Evolutionary conservation across 2,888 invertebrate species (phyloP).

Genomic region (Epinotia nisella): DNA sequence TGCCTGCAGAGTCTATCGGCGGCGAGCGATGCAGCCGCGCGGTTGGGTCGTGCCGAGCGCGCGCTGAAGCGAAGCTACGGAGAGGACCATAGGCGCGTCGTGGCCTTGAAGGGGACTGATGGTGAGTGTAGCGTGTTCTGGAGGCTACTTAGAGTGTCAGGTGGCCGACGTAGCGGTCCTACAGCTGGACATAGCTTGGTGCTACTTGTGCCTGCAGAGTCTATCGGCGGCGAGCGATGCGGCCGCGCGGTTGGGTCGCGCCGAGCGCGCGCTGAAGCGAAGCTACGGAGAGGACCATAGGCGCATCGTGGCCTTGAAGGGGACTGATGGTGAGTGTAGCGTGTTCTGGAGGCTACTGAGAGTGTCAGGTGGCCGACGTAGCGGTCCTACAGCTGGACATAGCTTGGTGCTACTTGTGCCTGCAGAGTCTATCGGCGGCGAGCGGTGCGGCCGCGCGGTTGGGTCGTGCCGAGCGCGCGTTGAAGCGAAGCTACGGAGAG

Average conservation of each 20-base stretch:
- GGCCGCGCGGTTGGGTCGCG: slow-evolving; percentile 86
- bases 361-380: slow-evolving; percentile 83
- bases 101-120: slow-evolving; percentile 69
- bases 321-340: slow-evolving; percentile 62
- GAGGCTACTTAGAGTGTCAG: slow-evolving; percentile 49
- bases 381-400: slow-evolving; percentile 93
- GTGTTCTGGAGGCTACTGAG: neutral
- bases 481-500: slow-evolving; percentile 85
- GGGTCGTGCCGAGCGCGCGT: slow-evolving; percentile 86
- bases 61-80: slow-evolving; percentile 86
- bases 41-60: slow-evolving; percentile 88
- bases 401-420: slow-evolving; percentile 93
- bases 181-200: slow-evolving; percentile 87
- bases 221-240: slow-evolving; percentile 86
- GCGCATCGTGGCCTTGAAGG: slow-evolving; percentile 68
- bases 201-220: slow-evolving; percentile 89
- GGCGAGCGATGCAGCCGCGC: slow-evolving; percentile 86
- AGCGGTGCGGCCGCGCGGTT: slow-evolving; percentile 88
- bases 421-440: slow-evolving; percentile 86
- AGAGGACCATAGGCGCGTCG: slow-evolving; percentile 62
- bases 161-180: slow-evolving; percentile 91
- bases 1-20: slow-evolving; percentile 86
- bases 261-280: slow-evolving; percentile 87
- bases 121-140: slow-evolving; percentile 54
- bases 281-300: slow-evolving; percentile 79